Evolutionary conservation across 2,797 vertebrate species (phyloP), one percentile per base, ranked within the genome.

Genomic region (Lophius americanus): DNA sequence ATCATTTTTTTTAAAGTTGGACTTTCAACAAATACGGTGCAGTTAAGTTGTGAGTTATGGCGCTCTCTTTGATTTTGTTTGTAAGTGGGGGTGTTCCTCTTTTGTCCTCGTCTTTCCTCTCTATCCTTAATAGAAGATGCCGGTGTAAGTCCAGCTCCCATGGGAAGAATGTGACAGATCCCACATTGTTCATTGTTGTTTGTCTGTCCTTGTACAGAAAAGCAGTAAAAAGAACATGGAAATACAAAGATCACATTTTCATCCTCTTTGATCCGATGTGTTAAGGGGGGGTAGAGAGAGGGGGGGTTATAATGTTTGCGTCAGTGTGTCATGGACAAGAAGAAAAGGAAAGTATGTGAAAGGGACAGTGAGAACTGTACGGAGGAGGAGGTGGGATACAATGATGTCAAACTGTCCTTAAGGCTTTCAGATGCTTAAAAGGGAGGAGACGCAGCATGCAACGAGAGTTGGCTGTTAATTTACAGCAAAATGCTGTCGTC

Each of bases 401-500:
- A 53, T 60, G 70, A 85, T 75, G 74, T 48, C 73, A 73, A 74
- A 57, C 78, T 81, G 81, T 87, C 87, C 92, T 92, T 78, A 72
- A 90, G 89, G 87, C 85, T 83, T 84, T 88, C 71, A 68, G 73
- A 85, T 79, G 70, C 79, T 86, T 66, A 72, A 84, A 23, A 85
- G 68, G 73, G 64, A 84, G 61, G 75, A 75, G 78, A 76, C 79
- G 82, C 71, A 79, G 74, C 75, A 72, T 85, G 73, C 68, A 78
- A 69, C n/a, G 78, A 90, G 84, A 88, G 90, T 89, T 89, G 89
- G 90, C 82, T 91, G 87, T 91, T 90, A 92, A 91, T 91, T 93
- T 90, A 91, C 89, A 81, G 83, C 84, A 79, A 80, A 79, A 43
- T 58, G 62, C 85, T 68, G 81, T 86, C 74, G 87, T 72, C 89